Conservation (phyloP, 2,797 vertebrate genomes). For the Gorsachius magnificus region DNA sequence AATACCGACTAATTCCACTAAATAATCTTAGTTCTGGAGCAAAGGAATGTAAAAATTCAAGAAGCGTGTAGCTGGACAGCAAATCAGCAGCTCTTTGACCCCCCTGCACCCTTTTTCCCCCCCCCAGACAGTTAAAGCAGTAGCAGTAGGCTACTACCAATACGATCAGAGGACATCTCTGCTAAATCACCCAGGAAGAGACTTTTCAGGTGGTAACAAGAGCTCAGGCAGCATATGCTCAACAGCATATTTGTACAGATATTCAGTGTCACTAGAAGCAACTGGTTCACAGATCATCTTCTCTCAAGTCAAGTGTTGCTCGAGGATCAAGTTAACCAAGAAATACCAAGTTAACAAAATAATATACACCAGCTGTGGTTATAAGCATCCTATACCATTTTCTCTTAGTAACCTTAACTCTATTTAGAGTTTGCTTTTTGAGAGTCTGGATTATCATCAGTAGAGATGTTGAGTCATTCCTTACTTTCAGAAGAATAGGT, state of each 20-base stretch:
- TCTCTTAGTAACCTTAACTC: background rate
- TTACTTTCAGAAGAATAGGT: background rate
- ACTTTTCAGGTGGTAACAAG: background rate
- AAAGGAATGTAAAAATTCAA: background rate
- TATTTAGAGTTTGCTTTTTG: background rate
- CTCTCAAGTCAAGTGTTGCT: background rate
- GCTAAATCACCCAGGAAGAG: background rate
- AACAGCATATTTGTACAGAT: fast-evolving
- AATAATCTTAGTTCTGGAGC: background rate
- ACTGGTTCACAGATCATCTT: background rate
- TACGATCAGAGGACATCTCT: background rate
- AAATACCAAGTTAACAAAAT: background rate
- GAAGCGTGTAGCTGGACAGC: background rate
- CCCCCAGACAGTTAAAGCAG: background rate
- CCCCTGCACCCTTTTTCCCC: background rate
- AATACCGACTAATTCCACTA: background rate
- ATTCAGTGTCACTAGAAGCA: background rate
- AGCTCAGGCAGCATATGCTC: background rate
- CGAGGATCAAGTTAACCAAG: background rate
- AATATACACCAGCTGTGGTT: background rate
- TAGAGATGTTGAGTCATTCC: background rate
- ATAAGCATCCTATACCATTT: background rate
- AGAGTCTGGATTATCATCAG: background rate
- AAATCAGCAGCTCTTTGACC: background rate
- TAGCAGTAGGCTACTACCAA: background rate